phyloP scores from a whole-genome alignment of 2,888 invertebrate genomes.

The Linnaemya vulpina region DNA sequence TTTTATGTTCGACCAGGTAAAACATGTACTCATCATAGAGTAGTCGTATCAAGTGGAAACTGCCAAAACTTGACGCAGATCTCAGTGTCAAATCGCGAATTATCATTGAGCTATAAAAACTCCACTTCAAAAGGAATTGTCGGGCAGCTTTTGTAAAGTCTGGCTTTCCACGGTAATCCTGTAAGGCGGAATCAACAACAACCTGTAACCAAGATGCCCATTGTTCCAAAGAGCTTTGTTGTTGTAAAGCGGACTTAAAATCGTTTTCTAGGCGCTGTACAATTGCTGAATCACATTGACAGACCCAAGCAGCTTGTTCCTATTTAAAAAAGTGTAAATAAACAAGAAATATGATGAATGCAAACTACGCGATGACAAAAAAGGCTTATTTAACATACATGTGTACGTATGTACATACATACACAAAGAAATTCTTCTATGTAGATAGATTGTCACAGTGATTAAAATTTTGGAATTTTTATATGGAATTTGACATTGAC shows the following conservation, averaged over 20 bases:
- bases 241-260: slow-evolving; percentile 95
- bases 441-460: too few relatives aligned
- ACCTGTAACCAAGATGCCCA: slow-evolving; percentile 99
- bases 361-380: too few relatives aligned
- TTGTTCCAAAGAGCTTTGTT: slow-evolving; percentile 96
- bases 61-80: slow-evolving; percentile 99
- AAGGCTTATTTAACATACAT: too few relatives aligned
- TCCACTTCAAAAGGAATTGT: slow-evolving; percentile 98
- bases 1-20: slow-evolving; percentile 98
- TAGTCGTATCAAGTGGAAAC: slow-evolving; percentile 98
- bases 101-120: slow-evolving; percentile 99
- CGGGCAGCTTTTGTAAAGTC: slow-evolving; percentile 93
- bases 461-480: too few relatives aligned
- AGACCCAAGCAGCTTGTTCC: slow-evolving; percentile 97
- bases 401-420: too few relatives aligned
- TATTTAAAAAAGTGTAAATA: slow-evolving; percentile 58
- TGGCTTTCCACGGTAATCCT: slow-evolving; percentile 92
- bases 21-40: slow-evolving; percentile 99
- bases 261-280: slow-evolving; percentile 94
- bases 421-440: too few relatives aligned
- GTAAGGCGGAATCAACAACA: slow-evolving; percentile 94
- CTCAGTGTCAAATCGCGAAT: slow-evolving; percentile 97
- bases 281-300: slow-evolving; percentile 93
- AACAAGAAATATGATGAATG: neutral
- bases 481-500: too few relatives aligned